A percentile compares a stretch with the other conserved stretches of the same genome.
These are phyloP conservation scores for Mystacides longicornis DNA, from an alignment of 2,888 invertebrate genomes.

Conservation along the genomic window DNA sequence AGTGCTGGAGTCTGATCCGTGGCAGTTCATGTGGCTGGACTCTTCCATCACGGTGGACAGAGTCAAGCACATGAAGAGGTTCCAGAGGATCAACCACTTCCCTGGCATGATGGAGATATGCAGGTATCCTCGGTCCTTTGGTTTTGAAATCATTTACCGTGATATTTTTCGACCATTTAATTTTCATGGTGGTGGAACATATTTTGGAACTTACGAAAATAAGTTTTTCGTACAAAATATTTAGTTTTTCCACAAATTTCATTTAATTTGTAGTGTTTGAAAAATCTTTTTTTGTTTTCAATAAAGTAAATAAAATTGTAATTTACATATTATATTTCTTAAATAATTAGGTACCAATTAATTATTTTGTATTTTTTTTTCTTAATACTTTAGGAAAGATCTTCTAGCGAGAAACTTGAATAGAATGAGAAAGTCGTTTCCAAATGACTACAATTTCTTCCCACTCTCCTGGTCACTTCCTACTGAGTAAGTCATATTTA, in stretches of 20 bases:
- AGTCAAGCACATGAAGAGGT: conserved; percentile 87
- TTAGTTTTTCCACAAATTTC: background rate
- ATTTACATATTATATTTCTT: too few relatives aligned
- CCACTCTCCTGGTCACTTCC: conserved; percentile 93
- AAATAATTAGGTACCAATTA: too few relatives aligned
- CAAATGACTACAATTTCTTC: conserved; percentile 85
- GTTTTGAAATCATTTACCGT: too few relatives aligned
- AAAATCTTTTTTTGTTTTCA: too few relatives aligned
- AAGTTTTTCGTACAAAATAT: too few relatives aligned
- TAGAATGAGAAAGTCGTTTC: conserved; percentile 81
- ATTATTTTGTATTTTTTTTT: too few relatives aligned
- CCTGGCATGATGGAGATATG: conserved; percentile 87
- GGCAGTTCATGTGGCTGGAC: conserved; percentile 91
- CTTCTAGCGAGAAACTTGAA: conserved; percentile 81
- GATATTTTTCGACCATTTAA: too few relatives aligned
- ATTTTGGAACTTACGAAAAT: too few relatives aligned
- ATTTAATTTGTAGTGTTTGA: too few relatives aligned
- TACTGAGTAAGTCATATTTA: conserved; percentile 60
- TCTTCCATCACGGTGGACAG: conserved; percentile 77
- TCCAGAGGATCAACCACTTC: conserved; percentile 89
- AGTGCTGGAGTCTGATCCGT: conserved; percentile 71
- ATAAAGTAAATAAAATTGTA: too few relatives aligned
- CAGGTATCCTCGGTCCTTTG: conserved; percentile 39
- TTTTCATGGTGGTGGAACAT: too few relatives aligned
- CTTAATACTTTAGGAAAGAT: conserved; percentile 78